Base-by-base conservation (phyloP, 2,888 invertebrate genomes). In the Machimus atricapillus region DNA sequence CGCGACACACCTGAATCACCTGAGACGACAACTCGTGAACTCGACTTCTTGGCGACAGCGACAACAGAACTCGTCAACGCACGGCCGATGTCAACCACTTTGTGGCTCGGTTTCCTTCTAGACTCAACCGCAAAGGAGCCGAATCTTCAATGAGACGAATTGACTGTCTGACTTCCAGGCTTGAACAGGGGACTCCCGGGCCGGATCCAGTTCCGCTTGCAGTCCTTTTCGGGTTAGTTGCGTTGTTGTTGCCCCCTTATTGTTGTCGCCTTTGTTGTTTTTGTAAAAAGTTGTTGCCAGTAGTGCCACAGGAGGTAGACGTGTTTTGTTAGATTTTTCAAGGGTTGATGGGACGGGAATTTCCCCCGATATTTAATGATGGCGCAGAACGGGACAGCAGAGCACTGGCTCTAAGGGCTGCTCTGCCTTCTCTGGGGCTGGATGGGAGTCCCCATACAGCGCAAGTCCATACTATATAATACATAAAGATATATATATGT, bases 91-190 rank as follows among this genome's bases (percentile, higher is more conserved):
- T 85, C 74, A 85, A 85, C 85, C 74, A 46, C 74, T 74, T 85
- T 85, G 74, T 74, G 74, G 19, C 27, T 34, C 46, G 52, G 23
- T 73, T 43, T 8, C 66, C 66, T 66, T 66, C 16, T 46, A 56
- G 16, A 56, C 56, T 9, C n/a, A 19, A 74, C 46, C 85, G 85
- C 85, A 85, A 86, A 86, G 58, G 77, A 78, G 66, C 66, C 86
- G 78, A 86, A 86, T 58, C 78, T 66, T 86, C 86, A 86, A 86
- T 79, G 78, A 78, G 58, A 66, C 66, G 66, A 79, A 58, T 77
- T 86, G 86, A 79, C 86, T 86, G 86, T 78, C 86, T 86, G 86
- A 86, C 86, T 86, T 78, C 16, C 43, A 79, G 86, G 37, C 14
- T 78, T 40, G 19, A 23, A 58, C 37, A 86, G 56, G 43, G 19